Base-by-base conservation (phyloP, 2,797 vertebrate species). In the Eutrigla gurnardus region DNA sequence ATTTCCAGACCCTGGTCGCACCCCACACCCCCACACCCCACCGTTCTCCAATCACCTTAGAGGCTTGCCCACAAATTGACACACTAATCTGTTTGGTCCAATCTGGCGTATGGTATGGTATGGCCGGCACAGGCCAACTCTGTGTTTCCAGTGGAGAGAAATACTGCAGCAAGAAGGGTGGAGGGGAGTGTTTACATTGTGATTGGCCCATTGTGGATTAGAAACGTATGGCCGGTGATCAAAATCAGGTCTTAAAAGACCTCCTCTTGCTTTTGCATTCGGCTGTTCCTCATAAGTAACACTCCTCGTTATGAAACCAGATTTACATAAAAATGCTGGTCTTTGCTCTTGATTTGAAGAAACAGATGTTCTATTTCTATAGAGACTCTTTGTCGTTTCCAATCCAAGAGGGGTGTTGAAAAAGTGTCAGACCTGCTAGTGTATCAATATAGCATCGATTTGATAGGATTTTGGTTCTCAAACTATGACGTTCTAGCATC, bases 211-310 rank as follows among this genome's bases (percentile, higher is more conserved):
- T 52, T 57, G 77, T 88, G 88, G 86, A 93, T 93, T 90, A 90
- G 85, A 90, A 92, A 89, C 75, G 60, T 89, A 83, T 92, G 85
- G 85, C 68, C 32, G 32, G 82, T 11, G 76, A 92, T 91, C 87
- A 86, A 78, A 84, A 90, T 85, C 81, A 87, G 78, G 55, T 85
- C 79, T 92, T 90, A 82, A 87, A 89, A 88, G 80, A 68, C 75
- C 81, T 73, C 17, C 52, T 14, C 37, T 78, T 53, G 43, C 80
- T 72, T 86, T 81, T 88, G 83, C 80, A 78, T 85, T 83, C 66
- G 65, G n/a, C 73, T 18, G 58, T 53, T 58, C 52, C 50, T 84
- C 75, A 91, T 83, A 79, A 83, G 77, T 84, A 88, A 67, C 61
- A 70, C 62, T 69, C 47, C 62, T 66, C 86, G 64, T 91, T 86